These are phyloP conservation scores for Atopsyche davidsoni DNA, from an alignment of 1,140 invertebrate genomes.

Conservation along the genomic window DNA sequence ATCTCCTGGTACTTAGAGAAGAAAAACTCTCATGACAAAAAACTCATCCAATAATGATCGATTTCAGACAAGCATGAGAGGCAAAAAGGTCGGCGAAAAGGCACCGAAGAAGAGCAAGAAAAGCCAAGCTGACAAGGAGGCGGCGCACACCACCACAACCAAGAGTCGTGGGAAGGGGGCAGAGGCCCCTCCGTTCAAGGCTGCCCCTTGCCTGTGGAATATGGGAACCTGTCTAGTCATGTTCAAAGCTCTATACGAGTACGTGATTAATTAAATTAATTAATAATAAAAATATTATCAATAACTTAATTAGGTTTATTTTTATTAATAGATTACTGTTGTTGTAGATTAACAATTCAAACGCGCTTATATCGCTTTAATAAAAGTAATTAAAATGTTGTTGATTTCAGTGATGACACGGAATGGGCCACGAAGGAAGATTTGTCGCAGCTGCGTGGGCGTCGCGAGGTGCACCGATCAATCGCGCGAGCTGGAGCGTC, in stretches of 20 bases:
- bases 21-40: too few relatives aligned
- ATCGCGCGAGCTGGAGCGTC: constrained; percentile 30
- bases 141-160: neutral
- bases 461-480: constrained; percentile 44
- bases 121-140: neutral
- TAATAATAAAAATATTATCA: constrained; percentile 1
- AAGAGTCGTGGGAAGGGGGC: neutral
- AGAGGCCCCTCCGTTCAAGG: constrained; percentile 33
- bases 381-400: too few relatives aligned
- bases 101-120: constrained; percentile 30
- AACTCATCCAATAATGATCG: too few relatives aligned
- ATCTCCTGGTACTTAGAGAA: too few relatives aligned
- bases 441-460: constrained; percentile 36
- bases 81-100: constrained; percentile 8
- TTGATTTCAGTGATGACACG: constrained; percentile 37
- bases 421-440: constrained; percentile 39
- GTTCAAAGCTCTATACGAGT: constrained; percentile 44
- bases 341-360: neutral
- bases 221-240: constrained; percentile 40
- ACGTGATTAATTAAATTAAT: constrained; percentile 30
- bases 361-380: constrained; percentile 11
- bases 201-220: constrained; percentile 42
- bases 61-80: constrained; percentile 30
- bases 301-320: constrained; percentile 2
- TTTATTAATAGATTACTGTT: constrained; percentile 15